Percentiles rank a stretch among this genome's conserved stretches.
phyloP scores from a whole-genome alignment of 2,113 vertebrate species.

The Loxodonta africana region DNA sequence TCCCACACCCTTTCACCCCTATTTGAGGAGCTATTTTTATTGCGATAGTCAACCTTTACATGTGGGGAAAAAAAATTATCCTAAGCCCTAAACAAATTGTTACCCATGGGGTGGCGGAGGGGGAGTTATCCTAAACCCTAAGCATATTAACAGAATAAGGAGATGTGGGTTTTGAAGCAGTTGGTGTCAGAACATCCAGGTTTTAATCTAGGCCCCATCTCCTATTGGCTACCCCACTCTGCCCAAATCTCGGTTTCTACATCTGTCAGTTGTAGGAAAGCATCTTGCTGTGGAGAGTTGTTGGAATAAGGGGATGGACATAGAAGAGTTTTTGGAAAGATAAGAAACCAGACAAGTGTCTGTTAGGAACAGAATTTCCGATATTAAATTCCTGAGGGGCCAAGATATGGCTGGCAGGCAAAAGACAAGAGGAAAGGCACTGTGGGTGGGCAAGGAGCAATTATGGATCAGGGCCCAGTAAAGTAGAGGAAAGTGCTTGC shows the following conservation, averaged over 20 bases:
- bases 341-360: conserved; percentile 25
- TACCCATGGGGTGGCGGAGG: not conserved
- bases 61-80: not conserved
- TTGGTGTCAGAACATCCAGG: not conserved
- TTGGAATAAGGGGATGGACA: not conserved
- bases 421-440: not conserved
- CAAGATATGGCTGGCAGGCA: not conserved
- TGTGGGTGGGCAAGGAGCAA: not conserved
- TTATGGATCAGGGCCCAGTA: not conserved
- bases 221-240: not conserved
- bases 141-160: not conserved
- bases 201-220: not conserved
- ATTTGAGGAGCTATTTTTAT: conserved; percentile 7
- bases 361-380: conserved; percentile 9
- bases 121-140: not conserved
- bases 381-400: not conserved
- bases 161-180: not conserved
- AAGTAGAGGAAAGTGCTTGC: not conserved
- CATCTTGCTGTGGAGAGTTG: not conserved
- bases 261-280: not conserved
- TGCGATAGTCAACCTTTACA: not conserved
- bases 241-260: not conserved
- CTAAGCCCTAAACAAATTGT: not conserved
- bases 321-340: not conserved
- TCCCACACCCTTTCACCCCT: not conserved